Conservation (phyloP, 1,140 invertebrate species). For the Magallana ariakensis region DNA sequence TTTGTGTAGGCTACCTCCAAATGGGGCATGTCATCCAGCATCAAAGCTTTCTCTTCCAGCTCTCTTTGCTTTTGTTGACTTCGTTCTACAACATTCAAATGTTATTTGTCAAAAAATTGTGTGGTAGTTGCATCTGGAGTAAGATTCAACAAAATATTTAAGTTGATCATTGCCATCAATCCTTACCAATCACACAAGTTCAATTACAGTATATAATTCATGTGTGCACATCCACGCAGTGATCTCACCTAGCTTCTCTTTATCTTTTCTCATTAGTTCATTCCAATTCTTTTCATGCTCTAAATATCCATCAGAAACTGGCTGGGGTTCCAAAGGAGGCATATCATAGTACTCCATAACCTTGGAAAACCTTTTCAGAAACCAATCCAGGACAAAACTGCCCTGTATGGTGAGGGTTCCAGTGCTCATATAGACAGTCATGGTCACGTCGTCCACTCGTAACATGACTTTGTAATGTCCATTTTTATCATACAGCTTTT, state of each 20-base stretch:
- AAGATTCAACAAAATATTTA: no score
- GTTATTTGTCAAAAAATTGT: neutral
- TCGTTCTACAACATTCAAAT: neutral
- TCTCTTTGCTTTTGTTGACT: conserved; percentile 1
- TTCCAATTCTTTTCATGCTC: conserved; percentile 60
- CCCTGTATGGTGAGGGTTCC: conserved; percentile 66
- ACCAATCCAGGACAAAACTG: conserved; percentile 67
- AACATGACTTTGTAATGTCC: conserved; percentile 63
- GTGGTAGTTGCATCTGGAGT: no score
- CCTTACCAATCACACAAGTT: no score
- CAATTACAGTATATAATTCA: no score
- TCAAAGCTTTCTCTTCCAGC: neutral
- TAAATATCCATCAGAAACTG: conserved; percentile 49
- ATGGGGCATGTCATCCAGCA: neutral
- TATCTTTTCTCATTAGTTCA: conserved; percentile 48
- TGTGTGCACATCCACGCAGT: no score
- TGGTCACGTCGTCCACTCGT: conserved; percentile 64
- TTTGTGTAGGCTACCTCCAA: neutral
- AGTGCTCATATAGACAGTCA: conserved; percentile 63
- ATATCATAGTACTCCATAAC: conserved; percentile 62
- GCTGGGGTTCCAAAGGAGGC: conserved; percentile 43
- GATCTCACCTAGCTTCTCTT: conserved; percentile 50
- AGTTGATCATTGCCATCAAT: no score
- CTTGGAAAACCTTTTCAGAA: conserved; percentile 58
- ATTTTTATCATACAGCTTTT: conserved; percentile 61